Base-by-base conservation (phyloP, 2,888 invertebrate genomes). In the Catocala fraxini region DNA sequence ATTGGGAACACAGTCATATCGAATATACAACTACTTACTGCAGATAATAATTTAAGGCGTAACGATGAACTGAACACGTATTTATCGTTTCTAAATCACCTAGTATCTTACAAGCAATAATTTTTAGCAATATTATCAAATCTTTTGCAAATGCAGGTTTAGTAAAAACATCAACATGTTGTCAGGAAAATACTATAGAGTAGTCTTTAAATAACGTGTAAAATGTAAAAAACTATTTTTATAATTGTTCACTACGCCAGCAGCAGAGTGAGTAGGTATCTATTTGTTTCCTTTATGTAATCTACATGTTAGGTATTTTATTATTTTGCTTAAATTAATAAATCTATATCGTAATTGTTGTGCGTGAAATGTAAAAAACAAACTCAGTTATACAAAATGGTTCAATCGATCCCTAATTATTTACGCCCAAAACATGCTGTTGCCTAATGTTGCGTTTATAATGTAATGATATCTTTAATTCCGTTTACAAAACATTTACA, bases 381-480 rank as follows among this genome's bases (percentile, higher is more conserved):
- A 39, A 7, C 0, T 39, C 35, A 39, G 6, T 42, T 42, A 12
- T 45, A n/a, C 4, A n/a, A 45, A 48, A n/a, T 34, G 33, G 33
- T n/a, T 48, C 10, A 9, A 48, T 48, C 1, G 6, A 54, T 53
- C 41, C 35, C 9, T 56, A 56, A 72, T 51, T 57, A 58, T 25
- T 25, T 25, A 47, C 41, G 39, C 56, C 42, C 9, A 46, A 58
- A 72, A 72, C 53, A 59, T 46, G 39, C 51, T 34, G n/a, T 34
- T 25, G 64, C 68, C 54, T 51, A 72, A 68, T 54, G 58, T 68
- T 48, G 53, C 60, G 56, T 65, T 51, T 49, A 61, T 33, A 13
- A 54, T 9, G 46, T 68, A 69, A 70, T 62, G 73, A 39, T 56
- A 51, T 59, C 56, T 69, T 57, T 62, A 73, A 70, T 48, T 65